phyloP scores from a whole-genome alignment of 2,888 invertebrate species.

The Napeogenes inachia region DNA sequence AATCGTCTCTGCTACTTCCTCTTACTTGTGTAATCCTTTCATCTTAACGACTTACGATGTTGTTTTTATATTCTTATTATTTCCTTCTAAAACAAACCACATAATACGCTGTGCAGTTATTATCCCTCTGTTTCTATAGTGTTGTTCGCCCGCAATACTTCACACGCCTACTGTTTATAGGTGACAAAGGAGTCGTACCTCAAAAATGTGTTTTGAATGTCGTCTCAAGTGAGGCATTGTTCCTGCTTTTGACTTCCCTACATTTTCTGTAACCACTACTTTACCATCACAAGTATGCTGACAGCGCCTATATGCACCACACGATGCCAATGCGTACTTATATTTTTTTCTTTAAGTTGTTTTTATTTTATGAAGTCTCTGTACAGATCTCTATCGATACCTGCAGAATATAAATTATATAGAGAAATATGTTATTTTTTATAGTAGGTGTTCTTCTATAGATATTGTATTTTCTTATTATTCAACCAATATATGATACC shows the following conservation, averaged over 20 bases:
- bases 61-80: not conserved
- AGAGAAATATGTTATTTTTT: too few relatives aligned
- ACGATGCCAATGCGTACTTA: not conserved
- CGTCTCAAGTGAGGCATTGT: constrained; percentile 29
- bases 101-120: not conserved
- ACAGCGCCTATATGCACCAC: constrained; percentile 6
- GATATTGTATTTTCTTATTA: too few relatives aligned
- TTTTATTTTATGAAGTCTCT: too few relatives aligned
- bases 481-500: too few relatives aligned
- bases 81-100: not conserved
- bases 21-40: constrained; percentile 7
- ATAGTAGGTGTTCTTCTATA: too few relatives aligned
- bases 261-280: constrained; percentile 18
- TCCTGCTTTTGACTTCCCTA: constrained; percentile 23
- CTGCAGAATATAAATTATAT: too few relatives aligned
- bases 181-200: constrained; percentile 25
- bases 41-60: not conserved
- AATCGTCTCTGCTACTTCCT: constrained; percentile 19
- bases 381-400: too few relatives aligned
- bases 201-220: constrained; percentile 29
- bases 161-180: constrained; percentile 24
- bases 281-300: constrained; percentile 13
- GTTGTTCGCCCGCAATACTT: constrained; percentile 17
- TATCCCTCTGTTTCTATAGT: not conserved
- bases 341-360: too few relatives aligned